phyloP scores from a whole-genome alignment of 2,113 vertebrate species.

The Microcebus murinus region DNA sequence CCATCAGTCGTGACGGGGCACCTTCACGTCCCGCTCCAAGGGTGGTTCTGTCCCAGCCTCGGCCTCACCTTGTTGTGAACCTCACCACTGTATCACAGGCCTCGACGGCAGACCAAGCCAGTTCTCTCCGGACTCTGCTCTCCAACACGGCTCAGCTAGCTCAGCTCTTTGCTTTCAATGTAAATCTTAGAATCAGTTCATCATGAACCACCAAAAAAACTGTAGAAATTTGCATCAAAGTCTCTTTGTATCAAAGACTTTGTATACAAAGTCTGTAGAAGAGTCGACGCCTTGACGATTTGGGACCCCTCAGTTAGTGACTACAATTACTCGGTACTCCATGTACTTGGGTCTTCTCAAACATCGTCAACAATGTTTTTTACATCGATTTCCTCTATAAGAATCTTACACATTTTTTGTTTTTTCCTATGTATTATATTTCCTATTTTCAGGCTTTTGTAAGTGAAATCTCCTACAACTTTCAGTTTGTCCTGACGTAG shows the following conservation, averaged over 20 bases:
- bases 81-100: accelerated
- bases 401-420: background rate
- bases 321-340: accelerated
- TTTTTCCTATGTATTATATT: background rate
- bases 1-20: background rate
- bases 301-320: accelerated
- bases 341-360: no score
- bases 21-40: accelerated
- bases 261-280: accelerated
- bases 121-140: background rate
- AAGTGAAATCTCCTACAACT: background rate
- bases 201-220: background rate
- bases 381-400: background rate
- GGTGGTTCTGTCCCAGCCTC: background rate
- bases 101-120: background rate
- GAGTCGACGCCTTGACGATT: background rate
- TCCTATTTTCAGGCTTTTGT: background rate
- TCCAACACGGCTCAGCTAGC: background rate
- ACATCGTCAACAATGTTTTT: background rate
- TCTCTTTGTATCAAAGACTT: no score
- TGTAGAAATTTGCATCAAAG: background rate
- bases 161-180: background rate
- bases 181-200: background rate
- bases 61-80: background rate
- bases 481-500: background rate